Evolutionary conservation across 2,113 vertebrate genomes (phyloP).

Genomic region (Sturnus vulgaris): DNA sequence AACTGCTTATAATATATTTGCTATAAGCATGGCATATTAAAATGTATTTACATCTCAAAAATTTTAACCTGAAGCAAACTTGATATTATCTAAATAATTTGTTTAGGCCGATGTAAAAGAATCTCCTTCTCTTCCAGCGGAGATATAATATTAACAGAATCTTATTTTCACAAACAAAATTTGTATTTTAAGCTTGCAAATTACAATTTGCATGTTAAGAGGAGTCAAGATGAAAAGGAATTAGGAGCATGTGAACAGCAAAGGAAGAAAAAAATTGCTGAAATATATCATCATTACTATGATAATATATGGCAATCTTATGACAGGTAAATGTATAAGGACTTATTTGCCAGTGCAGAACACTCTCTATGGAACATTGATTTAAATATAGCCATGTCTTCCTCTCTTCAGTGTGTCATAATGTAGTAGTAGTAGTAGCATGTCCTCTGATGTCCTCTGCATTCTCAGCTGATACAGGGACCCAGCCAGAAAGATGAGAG

Average conservation of each 20-base stretch:
- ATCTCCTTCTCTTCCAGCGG: neutral
- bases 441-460: conserved; percentile 50
- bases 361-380: conserved; percentile 41
- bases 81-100: conserved; percentile 40
- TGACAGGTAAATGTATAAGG: conserved; percentile 27
- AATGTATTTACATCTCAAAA: neutral
- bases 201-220: conserved; percentile 14
- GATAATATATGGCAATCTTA: conserved; percentile 15
- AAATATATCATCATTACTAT: conserved; percentile 25
- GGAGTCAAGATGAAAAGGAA: neutral
- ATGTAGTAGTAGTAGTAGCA: conserved; percentile 13
- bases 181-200: conserved; percentile 48
- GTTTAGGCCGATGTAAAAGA: neutral
- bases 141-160: conserved; percentile 13
- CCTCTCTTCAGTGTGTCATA: conserved; percentile 28
- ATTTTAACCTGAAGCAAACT: conserved; percentile 1
- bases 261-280: conserved; percentile 19
- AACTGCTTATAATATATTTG: neutral
- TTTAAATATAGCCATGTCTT: conserved; percentile 4
- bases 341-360: conserved; percentile 6
- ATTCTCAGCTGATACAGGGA: conserved; percentile 32
- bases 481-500: neutral
- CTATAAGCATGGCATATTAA: neutral
- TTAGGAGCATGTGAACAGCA: neutral
- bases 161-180: conserved; percentile 23